Evolutionary conservation across 2,888 invertebrate species (phyloP).

Genomic region (Amphipoea oculea): DNA sequence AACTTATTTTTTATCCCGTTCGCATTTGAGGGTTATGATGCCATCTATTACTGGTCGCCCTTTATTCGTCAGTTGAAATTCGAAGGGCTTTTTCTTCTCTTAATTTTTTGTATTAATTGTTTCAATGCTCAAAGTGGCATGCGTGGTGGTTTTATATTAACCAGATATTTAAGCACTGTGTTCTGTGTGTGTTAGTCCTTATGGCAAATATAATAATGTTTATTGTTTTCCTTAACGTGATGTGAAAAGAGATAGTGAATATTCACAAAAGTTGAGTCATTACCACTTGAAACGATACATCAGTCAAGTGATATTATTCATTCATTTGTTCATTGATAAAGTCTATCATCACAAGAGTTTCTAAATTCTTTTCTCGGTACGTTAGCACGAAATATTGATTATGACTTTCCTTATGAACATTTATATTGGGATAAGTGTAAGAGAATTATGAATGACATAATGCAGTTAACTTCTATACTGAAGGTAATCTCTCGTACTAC

Average conservation of each 20-base stretch:
- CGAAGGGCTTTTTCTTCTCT: constrained; percentile 26
- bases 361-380: neutral
- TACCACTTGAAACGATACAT: neutral
- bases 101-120: constrained; percentile 42
- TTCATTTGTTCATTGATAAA: constrained; percentile 4
- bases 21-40: constrained; percentile 68
- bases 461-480: neutral
- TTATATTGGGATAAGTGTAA: neutral
- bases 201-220: neutral
- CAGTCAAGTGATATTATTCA: constrained; percentile 6
- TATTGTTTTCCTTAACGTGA: constrained; percentile 1
- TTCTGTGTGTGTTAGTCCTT: neutral
- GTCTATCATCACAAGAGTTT: constrained; percentile 14
- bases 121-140: neutral
- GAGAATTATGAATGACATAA: neutral
- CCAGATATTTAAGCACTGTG: neutral
- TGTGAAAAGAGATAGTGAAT: neutral
- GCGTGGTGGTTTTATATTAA: neutral
- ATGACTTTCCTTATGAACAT: constrained; percentile 4
- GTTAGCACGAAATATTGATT: neutral
- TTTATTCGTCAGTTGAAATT: constrained; percentile 53
- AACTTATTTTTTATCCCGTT: constrained; percentile 76
- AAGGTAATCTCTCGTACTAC: neutral
- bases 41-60: constrained; percentile 66
- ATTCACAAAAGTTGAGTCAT: neutral